Conservation (phyloP, 1,140 invertebrate species). For the Adoxophyes honmai region DNA sequence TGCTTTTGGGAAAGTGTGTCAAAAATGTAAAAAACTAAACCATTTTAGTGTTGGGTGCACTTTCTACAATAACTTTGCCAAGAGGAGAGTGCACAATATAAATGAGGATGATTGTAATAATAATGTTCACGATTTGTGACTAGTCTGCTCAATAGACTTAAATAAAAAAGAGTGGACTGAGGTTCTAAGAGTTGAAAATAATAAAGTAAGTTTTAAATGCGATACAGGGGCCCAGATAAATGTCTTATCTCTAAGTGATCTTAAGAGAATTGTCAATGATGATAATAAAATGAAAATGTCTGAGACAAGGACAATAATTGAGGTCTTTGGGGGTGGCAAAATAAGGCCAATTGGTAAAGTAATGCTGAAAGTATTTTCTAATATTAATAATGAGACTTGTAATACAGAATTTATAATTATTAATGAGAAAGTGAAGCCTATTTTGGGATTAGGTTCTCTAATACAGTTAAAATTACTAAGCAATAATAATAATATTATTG, state of each 20-base stretch:
- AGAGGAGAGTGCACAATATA: not conserved
- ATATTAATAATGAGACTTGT: no score
- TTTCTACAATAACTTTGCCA: not conserved
- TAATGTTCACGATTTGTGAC: not conserved
- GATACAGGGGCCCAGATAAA: not conserved
- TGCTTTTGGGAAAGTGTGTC: not conserved
- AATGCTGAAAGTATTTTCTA: no score
- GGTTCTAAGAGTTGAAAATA: not conserved
- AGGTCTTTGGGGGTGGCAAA: no score
- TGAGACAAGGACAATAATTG: not conserved
- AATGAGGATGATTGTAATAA: not conserved
- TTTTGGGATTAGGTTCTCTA: no score
- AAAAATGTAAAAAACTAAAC: not conserved
- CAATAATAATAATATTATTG: no score
- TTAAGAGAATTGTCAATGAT: slow-evolving; percentile 1
- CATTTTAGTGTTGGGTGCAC: not conserved
- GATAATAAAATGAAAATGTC: not conserved
- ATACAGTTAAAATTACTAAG: slow-evolving; percentile 32
- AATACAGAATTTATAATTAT: no score
- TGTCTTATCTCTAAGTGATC: not conserved
- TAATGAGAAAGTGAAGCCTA: no score
- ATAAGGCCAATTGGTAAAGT: no score
- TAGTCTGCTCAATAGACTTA: not conserved
- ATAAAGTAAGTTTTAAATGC: not conserved
- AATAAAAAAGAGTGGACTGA: not conserved